Conservation (phyloP, 2,113 vertebrate genomes). For the Ornithorhynchus anatinus region DNA sequence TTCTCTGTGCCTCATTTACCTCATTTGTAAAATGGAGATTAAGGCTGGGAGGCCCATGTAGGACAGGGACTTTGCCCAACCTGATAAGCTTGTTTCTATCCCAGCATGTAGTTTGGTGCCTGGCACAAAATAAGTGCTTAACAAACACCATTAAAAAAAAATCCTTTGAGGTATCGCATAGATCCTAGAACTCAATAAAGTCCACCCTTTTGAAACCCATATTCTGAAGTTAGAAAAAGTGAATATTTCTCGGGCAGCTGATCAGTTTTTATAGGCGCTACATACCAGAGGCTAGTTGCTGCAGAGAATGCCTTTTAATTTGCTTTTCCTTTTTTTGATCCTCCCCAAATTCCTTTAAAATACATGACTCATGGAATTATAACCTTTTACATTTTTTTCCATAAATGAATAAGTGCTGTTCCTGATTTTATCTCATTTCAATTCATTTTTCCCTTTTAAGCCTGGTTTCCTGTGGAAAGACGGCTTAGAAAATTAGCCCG, state of each 20-base stretch:
- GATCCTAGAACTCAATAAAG: not conserved
- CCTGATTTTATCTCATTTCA: not conserved
- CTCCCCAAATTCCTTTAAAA: not conserved
- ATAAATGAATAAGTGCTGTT: not conserved
- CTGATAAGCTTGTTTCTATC: too few relatives aligned
- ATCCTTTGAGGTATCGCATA: too few relatives aligned
- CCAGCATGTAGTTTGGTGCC: too few relatives aligned
- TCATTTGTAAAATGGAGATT: too few relatives aligned
- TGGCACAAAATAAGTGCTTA: too few relatives aligned
- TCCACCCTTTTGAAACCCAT: conserved; percentile 11
- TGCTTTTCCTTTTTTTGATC: not conserved
- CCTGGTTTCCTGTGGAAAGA: not conserved
- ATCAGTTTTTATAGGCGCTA: not conserved
- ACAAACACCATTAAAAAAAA: too few relatives aligned
- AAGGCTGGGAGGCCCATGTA: too few relatives aligned
- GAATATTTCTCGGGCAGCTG: not conserved
- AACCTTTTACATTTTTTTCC: not conserved
- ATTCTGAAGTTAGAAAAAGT: not conserved
- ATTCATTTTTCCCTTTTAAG: not conserved
- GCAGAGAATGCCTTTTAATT: not conserved
- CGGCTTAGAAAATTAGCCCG: not conserved
- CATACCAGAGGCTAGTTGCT: not conserved
- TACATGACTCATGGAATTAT: not conserved
- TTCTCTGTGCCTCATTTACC: too few relatives aligned
- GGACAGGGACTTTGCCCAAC: too few relatives aligned